These are phyloP conservation scores for Lepus europaeus DNA, from an alignment of 2,113 vertebrate species.

Conservation along the genomic window DNA sequence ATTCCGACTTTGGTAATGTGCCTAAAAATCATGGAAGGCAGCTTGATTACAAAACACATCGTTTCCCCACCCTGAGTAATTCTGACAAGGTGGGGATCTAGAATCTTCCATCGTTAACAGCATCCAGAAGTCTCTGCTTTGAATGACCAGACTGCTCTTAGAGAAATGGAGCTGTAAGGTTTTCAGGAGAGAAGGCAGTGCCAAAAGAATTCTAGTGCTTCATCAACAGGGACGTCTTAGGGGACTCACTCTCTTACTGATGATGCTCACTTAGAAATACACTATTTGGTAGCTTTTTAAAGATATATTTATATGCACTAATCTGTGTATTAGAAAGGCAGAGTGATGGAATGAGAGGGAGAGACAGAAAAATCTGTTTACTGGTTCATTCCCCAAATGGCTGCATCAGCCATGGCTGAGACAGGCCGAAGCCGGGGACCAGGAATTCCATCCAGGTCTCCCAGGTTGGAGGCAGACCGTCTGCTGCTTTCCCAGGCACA, in stretches of 20 bases:
- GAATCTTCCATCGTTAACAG: not conserved
- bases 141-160: conserved; percentile 9
- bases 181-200: not conserved
- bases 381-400: too few species aligned
- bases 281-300: not conserved
- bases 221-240: not conserved
- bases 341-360: too few species aligned
- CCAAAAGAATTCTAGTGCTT: not conserved
- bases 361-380: too few species aligned
- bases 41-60: not conserved
- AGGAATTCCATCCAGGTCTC: too few species aligned
- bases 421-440: too few species aligned
- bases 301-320: not conserved
- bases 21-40: not conserved
- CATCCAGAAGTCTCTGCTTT: conserved; percentile 7
- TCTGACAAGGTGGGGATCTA: not conserved
- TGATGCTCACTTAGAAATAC: not conserved
- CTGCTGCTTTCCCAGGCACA: too few species aligned
- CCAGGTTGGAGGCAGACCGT: too few species aligned
- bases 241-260: not conserved
- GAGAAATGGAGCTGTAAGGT: not conserved
- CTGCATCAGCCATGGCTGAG: too few species aligned
- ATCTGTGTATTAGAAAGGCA: too few species aligned
- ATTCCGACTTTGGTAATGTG: not conserved
- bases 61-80: not conserved